phyloP scores from a whole-genome alignment of 2,888 invertebrate genomes.

The Noctuana brunneofusca region DNA sequence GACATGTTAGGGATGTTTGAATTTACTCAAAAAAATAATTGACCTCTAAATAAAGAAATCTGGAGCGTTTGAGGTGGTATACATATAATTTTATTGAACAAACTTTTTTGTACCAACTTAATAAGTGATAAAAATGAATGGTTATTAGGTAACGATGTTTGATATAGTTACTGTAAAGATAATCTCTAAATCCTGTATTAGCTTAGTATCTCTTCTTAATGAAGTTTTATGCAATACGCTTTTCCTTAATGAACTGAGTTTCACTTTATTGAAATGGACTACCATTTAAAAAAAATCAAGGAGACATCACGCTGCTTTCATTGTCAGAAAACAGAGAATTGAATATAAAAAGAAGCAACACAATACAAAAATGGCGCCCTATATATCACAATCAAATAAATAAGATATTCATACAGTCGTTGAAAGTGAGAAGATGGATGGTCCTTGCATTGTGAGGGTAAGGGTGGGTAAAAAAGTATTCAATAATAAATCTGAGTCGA shows the following conservation, averaged over 20 bases:
- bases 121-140: too few relatives aligned
- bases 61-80: background rate
- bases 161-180: too few relatives aligned
- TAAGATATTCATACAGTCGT: conserved; percentile 34
- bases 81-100: too few relatives aligned
- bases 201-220: too few relatives aligned
- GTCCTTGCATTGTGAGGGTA: conserved; percentile 56
- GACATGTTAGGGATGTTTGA: background rate
- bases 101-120: too few relatives aligned
- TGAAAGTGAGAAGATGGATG: conserved; percentile 64
- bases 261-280: too few relatives aligned
- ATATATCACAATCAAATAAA: conserved; percentile 32
- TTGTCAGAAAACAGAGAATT: background rate
- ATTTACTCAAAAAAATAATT: background rate
- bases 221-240: too few relatives aligned
- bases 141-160: too few relatives aligned
- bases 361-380: conserved; percentile 12
- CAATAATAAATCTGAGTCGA: conserved; percentile 73
- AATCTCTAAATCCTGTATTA: too few relatives aligned
- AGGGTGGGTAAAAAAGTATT: conserved; percentile 58
- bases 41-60: background rate
- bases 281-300: too few relatives aligned
- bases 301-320: too few relatives aligned
- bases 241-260: too few relatives aligned
- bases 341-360: conserved; percentile 2